A percentile compares a stretch with the other conserved stretches of the same genome.
phyloP scores from a whole-genome alignment of 2,888 invertebrate species.

The Drosophila affinis region DNA sequence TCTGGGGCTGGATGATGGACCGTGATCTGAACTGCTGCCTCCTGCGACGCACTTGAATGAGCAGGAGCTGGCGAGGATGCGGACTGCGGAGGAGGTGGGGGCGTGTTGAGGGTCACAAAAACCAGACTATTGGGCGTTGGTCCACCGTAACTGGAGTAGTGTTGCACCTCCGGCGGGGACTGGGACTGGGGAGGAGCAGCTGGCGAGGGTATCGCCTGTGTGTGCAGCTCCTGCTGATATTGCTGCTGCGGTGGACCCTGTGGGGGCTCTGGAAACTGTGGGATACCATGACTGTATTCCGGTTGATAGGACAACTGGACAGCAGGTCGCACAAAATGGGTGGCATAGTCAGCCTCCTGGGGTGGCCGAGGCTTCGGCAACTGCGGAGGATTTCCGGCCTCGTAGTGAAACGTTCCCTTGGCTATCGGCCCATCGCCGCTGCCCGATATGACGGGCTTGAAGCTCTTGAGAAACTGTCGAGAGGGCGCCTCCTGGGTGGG shows the following conservation, averaged over 20 bases:
- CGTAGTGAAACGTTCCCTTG: slow-evolving; percentile 78
- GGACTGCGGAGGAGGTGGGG: slow-evolving; percentile 13
- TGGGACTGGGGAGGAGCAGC: background rate
- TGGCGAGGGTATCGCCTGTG: slow-evolving; percentile 55
- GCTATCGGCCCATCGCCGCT: slow-evolving; percentile 51
- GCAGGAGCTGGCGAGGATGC: slow-evolving; percentile 5
- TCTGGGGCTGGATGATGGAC: slow-evolving; percentile 62
- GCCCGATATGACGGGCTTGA: slow-evolving; percentile 70
- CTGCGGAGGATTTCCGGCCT: slow-evolving; percentile 49
- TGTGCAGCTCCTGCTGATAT: slow-evolving; percentile 46
- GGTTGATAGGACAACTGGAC: slow-evolving; percentile 61
- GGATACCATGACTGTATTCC: slow-evolving; percentile 32
- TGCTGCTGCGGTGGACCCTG: slow-evolving; percentile 6
- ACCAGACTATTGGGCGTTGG: slow-evolving; percentile 60
- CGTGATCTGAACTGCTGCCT: slow-evolving; percentile 22
- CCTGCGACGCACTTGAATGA: background rate
- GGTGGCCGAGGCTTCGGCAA: slow-evolving; percentile 19
- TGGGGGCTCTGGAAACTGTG: slow-evolving; percentile 22
- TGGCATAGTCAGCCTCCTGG: slow-evolving; percentile 34
- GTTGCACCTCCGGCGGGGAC: background rate
- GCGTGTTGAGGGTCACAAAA: slow-evolving; percentile 70
- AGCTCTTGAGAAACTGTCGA: slow-evolving; percentile 80
- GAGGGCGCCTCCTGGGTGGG: slow-evolving; percentile 76
- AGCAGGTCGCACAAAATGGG: slow-evolving; percentile 47
- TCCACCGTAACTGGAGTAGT: slow-evolving; percentile 45